Base-by-base conservation (phyloP, 1,140 invertebrate species). In the Anadara kagoshimensis region DNA sequence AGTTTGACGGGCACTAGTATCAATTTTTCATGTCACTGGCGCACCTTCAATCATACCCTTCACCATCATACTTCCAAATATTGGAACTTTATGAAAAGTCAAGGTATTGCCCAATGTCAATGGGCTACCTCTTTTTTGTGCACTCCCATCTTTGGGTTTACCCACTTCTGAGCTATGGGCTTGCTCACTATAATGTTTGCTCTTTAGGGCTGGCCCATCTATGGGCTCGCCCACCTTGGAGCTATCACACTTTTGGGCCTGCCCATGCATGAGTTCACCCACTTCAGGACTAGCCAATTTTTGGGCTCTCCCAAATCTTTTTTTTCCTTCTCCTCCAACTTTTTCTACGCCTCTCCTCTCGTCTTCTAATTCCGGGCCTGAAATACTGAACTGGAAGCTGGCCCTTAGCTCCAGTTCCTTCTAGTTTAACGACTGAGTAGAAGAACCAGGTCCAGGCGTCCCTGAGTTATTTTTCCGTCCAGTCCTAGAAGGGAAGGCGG, bases 1-100 rank as follows among this genome's bases (percentile, higher is more conserved):
- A 29, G 67, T 78, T 36, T 54, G n/a, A 43, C 54, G 58, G n/a
- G 75, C 70, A 53, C 75, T 71, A 16, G 71, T 78, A 47, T 78
- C 75, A 41, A 77, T 66, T 51, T 73, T 77, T 70, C 69, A 77
- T 7, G 26, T 24, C 12, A 76, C 44, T 16, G 49, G 16, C n/a
- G 20, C 53, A 20, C 62, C 56, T 47, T 66, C 62, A 18, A 78
- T 43, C 20, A 69, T 63, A 12, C 67, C 71, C 5, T 51, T 45
- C 20, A 78, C 56, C 22, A 59, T 67, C 70, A 78, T 78, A 57
- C 41, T 56, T 14, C 16, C 14, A 14, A 43, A 12, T 14, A 44
- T 36, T 62, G 11, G 41, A 16, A 54, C 63, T 66, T 66, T 62
- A 8, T 43, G 29, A 18, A 3, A 5, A 22, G 59, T 29, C 10